Percentiles rank a stretch among this genome's conserved stretches.
Evolutionary conservation across 1,140 invertebrate species (phyloP).

Genomic region (Ganaspis sp.): DNA sequence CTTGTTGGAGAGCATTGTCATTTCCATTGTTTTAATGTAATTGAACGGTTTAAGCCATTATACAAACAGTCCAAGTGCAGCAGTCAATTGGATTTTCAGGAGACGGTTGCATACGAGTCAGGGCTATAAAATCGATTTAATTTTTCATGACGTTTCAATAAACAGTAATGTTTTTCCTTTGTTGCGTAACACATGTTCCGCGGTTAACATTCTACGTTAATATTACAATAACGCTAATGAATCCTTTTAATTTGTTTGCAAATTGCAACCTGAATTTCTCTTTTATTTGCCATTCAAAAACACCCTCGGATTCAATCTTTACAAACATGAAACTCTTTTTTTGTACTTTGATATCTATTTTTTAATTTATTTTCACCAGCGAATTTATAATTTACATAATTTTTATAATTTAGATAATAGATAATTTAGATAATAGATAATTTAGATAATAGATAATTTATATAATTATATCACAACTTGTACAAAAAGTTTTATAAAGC

Average conservation of each 20-base stretch:
- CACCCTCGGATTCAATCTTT: too few relatives aligned
- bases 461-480: too few relatives aligned
- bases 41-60: not conserved
- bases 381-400: too few relatives aligned
- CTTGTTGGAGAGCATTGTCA: not conserved
- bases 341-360: too few relatives aligned
- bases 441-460: too few relatives aligned
- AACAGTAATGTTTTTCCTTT: slow-evolving; percentile 39
- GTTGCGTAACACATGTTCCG: slow-evolving; percentile 42
- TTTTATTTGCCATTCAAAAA: too few relatives aligned
- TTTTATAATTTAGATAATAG: too few relatives aligned
- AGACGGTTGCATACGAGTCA: slow-evolving; percentile 36
- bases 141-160: slow-evolving; percentile 46
- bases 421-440: too few relatives aligned
- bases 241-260: not conserved
- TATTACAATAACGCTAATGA: not conserved
- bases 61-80: not conserved
- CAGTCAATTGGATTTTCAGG: slow-evolving; percentile 4
- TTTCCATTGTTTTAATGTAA: not conserved
- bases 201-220: not conserved
- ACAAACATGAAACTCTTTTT: too few relatives aligned
- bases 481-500: too few relatives aligned
- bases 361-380: too few relatives aligned
- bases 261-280: not conserved
- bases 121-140: slow-evolving; percentile 48